Base-by-base conservation (phyloP, 2,113 vertebrate genomes). In the Ochotona curzoniae region DNA sequence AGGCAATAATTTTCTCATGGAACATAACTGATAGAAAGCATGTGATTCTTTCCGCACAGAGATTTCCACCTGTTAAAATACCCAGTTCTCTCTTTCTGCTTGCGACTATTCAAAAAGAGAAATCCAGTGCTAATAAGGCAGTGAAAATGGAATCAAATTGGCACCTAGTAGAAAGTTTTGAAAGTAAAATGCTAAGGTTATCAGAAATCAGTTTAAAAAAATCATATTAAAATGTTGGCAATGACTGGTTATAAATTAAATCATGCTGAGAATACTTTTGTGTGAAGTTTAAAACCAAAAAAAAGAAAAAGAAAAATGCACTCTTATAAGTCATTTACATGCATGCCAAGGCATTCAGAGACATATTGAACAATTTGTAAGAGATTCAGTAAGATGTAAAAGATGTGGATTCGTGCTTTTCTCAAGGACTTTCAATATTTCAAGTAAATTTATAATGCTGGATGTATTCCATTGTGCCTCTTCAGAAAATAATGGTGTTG, bases 101-200 rank as follows among this genome's bases (percentile, higher is more conserved):
- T 70, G 13, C 26, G 30, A 12, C 35, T 80, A 80, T 54, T 90
- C 75, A 70, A 89, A 44, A 89, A 75, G 2, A 87, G 38, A 91
- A 91, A 87, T 26, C 23, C n/a, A 49, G 14, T 84, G 38, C 44
- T 73, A 89, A 28, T n/a, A 79, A 90, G 76, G 32, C 18, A 94
- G 57, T 47, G 44, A 83, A 75, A 57, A 71, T 38, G 2, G 25
- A 93, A 66, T 64, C 54, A 86, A 86, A 67, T 54, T 66, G 61
- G 30, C 15, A 90, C 14, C 75, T 73, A 25, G 23, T 12, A 6
- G 80, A 91, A 79, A 87, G 44, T 79, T 89, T 87, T 70, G 4
- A 93, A 85, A 89, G 54, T 81, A 87, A 89, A 90, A 87, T 85
- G 32, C 54, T 70, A 90, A 94, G 35, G 32, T 32, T 30, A 83